Evolutionary conservation across 2,113 vertebrate genomes (phyloP).

Genomic region (Mormyrus iriodes): DNA sequence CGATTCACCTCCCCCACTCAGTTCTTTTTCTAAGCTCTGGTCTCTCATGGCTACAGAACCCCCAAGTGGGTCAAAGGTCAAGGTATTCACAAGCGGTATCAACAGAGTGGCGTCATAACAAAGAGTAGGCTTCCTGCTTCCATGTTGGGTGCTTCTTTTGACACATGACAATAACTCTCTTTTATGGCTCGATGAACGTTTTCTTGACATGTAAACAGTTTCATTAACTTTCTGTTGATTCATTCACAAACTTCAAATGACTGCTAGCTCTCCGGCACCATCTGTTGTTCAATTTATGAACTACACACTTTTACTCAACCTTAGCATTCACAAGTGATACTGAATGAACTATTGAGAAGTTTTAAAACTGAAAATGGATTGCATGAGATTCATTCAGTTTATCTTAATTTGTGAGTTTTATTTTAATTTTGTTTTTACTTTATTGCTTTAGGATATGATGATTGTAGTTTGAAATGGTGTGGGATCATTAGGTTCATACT

Average conservation of each 20-base stretch:
- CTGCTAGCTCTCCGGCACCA: constrained; percentile 42
- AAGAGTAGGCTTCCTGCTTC: not conserved
- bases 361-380: not conserved
- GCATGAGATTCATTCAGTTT: not conserved
- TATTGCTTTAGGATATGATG: not conserved
- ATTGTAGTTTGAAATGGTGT: not conserved
- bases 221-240: constrained; percentile 17
- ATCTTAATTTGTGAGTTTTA: not conserved
- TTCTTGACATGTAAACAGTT: not conserved
- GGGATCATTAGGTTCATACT: not conserved
- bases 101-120: not conserved
- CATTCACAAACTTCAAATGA: constrained; percentile 51
- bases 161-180: not conserved
- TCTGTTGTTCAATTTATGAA: constrained; percentile 50
- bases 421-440: not conserved
- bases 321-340: not conserved
- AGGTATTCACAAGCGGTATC: not conserved
- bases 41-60: constrained; percentile 3
- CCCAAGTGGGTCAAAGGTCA: not conserved
- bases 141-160: not conserved
- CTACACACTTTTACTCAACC: not conserved
- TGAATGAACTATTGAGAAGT: not conserved
- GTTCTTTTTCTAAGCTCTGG: not conserved
- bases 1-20: not conserved
- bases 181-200: not conserved